phyloP scores from a whole-genome alignment of 1,140 invertebrate species.

The Bactericera cockerelli region DNA sequence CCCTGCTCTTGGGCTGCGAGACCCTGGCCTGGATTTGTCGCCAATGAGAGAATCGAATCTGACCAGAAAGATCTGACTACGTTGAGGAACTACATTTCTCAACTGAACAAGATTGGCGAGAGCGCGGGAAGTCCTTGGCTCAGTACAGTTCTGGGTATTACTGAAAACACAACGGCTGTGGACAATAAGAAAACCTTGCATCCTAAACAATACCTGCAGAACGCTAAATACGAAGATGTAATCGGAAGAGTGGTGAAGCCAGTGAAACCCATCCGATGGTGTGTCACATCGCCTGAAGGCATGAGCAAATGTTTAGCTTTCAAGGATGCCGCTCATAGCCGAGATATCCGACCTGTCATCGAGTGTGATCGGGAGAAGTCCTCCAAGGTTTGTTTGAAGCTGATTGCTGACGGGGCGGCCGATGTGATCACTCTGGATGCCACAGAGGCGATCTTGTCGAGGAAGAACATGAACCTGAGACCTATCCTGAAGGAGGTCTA shows the following conservation, averaged over 20 bases:
- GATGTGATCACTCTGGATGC: constrained; percentile 45
- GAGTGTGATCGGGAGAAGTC: constrained; percentile 41
- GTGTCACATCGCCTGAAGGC: constrained; percentile 41
- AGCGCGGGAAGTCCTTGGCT: constrained; percentile 36
- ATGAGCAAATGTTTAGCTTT: constrained; percentile 48
- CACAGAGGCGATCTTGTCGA: constrained; percentile 38
- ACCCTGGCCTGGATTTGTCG: constrained; percentile 60
- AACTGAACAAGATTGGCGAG: constrained; percentile 32
- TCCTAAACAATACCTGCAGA: constrained; percentile 44
- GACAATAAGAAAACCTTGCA: constrained; percentile 42
- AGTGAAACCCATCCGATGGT: constrained; percentile 44
- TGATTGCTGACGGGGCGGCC: constrained; percentile 40
- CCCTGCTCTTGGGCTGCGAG: constrained; percentile 61
- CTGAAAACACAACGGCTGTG: constrained; percentile 36
- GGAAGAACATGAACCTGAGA: constrained; percentile 30
- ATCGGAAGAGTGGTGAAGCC: constrained; percentile 44
- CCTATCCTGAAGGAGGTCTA: constrained; percentile 37
- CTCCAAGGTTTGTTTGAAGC: constrained; percentile 45
- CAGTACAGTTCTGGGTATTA: constrained; percentile 36
- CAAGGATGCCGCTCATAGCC: constrained; percentile 46
- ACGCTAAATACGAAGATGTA: constrained; percentile 59
- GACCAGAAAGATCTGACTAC: constrained; percentile 8
- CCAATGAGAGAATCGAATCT: constrained; percentile 18
- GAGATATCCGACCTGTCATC: constrained; percentile 51
- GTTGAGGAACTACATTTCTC: constrained; percentile 26